Evolutionary conservation across 2,797 vertebrate species (phyloP).

Genomic region (Pantherophis vulpinus): DNA sequence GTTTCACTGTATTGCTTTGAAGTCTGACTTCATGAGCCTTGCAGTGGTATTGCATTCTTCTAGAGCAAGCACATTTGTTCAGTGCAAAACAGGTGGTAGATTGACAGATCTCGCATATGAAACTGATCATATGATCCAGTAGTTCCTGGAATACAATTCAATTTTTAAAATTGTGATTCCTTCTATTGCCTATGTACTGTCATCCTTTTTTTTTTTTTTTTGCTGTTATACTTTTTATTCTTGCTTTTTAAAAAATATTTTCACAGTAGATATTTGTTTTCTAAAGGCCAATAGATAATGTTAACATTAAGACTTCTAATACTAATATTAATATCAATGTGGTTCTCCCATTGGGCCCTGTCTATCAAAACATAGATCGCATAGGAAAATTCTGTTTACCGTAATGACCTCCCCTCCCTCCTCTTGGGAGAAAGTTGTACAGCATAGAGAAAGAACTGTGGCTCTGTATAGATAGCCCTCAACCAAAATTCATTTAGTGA

Average conservation of each 20-base stretch:
- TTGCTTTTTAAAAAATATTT: not conserved
- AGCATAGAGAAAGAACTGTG: not conserved
- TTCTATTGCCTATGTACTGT: not conserved
- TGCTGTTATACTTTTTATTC: not conserved
- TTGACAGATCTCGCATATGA: conserved; percentile 33
- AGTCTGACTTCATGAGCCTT: conserved; percentile 6
- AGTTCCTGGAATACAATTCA: conserved; percentile 18
- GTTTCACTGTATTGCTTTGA: conserved; percentile 51
- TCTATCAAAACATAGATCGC: not conserved
- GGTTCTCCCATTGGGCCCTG: not conserved
- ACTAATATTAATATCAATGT: not conserved
- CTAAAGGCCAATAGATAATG: not conserved
- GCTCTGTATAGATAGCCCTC: not conserved
- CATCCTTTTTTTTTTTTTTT: conserved; percentile 17
- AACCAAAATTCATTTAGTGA: not conserved
- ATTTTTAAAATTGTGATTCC: conserved; percentile 23
- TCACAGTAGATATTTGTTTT: conserved; percentile 3
- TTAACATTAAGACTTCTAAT: not conserved
- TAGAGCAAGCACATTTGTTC: conserved; percentile 23
- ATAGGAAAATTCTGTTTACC: not conserved
- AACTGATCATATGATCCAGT: conserved; percentile 15
- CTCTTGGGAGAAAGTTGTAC: not conserved
- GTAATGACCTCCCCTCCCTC: not conserved
- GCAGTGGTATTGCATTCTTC: conserved; percentile 27
- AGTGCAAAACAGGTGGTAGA: conserved; percentile 40